phyloP scores from a whole-genome alignment of 2,888 invertebrate genomes.

The Neoaliturus tenellus region DNA sequence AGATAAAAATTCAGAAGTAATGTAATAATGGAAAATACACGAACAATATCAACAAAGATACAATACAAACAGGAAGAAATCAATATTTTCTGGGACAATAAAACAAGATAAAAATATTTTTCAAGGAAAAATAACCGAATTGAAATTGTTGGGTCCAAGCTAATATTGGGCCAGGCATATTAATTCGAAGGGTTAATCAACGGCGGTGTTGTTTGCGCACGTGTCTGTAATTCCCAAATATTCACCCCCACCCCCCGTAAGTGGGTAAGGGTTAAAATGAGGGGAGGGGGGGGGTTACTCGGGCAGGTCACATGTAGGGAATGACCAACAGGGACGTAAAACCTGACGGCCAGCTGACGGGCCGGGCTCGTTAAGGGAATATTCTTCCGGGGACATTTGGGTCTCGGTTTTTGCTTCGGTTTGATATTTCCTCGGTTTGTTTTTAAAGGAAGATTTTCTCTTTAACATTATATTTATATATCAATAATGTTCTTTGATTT shows the following conservation, averaged over 20 bases:
- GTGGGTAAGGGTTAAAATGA: background rate
- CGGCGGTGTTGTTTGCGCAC: slow-evolving; percentile 6
- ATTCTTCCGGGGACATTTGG: background rate
- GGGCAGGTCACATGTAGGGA: background rate
- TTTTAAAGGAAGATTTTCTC: no score
- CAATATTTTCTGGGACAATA: no score
- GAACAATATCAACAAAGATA: no score
- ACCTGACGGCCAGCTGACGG: slow-evolving; percentile 1
- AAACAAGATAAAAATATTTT: background rate
- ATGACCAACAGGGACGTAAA: slow-evolving; percentile 9
- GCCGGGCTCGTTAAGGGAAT: background rate
- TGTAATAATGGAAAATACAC: no score
- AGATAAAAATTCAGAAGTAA: no score
- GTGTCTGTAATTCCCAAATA: slow-evolving; percentile 30
- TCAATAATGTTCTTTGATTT: no score
- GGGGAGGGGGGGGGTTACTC: background rate
- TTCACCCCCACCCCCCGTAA: slow-evolving; percentile 13
- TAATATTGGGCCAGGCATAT: slow-evolving; percentile 19
- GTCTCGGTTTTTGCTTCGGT: background rate
- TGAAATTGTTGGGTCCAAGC: slow-evolving; percentile 24
- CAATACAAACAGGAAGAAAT: no score
- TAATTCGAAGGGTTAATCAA: slow-evolving; percentile 29
- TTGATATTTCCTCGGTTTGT: no score
- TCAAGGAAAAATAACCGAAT: background rate
- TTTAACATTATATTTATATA: no score